Conservation (phyloP, 2,888 invertebrate genomes). For the Eupithecia inturbata region DNA sequence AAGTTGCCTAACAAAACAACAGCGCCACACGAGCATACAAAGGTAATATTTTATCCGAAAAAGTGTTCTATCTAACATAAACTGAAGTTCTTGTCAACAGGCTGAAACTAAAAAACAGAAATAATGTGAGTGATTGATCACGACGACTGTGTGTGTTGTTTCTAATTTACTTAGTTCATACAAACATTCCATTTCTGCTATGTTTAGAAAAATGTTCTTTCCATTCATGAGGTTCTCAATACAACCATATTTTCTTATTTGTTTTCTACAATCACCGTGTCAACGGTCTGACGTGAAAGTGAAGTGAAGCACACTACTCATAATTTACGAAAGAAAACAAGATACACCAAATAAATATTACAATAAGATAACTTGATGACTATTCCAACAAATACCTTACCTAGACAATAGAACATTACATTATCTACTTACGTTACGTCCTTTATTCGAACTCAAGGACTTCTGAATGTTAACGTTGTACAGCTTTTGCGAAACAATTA, state of each 20-base stretch:
- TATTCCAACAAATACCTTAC: constrained; percentile 16
- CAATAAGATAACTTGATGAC: constrained; percentile 21
- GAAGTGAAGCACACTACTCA: constrained; percentile 29
- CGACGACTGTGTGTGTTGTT: background rate
- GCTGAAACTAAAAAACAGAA: background rate
- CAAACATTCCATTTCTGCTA: background rate
- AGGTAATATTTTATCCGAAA: constrained; percentile 47
- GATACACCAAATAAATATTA: constrained; percentile 16
- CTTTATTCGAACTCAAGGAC: constrained; percentile 20
- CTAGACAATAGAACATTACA: constrained; percentile 12
- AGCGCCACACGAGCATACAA: constrained; percentile 37
- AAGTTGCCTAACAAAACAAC: constrained; percentile 48
- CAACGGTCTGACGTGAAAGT: constrained; percentile 56
- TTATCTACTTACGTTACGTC: background rate
- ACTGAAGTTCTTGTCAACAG: constrained; percentile 33
- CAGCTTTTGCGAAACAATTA: constrained; percentile 20
- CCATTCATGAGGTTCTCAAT: constrained; percentile 42
- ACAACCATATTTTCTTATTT: constrained; percentile 38
- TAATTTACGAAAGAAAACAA: constrained; percentile 19
- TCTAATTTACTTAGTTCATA: background rate
- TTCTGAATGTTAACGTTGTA: constrained; percentile 30
- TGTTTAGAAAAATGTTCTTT: constrained; percentile 13
- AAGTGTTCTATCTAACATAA: constrained; percentile 52
- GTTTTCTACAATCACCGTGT: constrained; percentile 52
- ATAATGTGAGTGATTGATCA: background rate